Evolutionary conservation across 2,888 invertebrate species (phyloP), one percentile per base, ranked within the genome.

Genomic region (Agonopterix arenella): DNA sequence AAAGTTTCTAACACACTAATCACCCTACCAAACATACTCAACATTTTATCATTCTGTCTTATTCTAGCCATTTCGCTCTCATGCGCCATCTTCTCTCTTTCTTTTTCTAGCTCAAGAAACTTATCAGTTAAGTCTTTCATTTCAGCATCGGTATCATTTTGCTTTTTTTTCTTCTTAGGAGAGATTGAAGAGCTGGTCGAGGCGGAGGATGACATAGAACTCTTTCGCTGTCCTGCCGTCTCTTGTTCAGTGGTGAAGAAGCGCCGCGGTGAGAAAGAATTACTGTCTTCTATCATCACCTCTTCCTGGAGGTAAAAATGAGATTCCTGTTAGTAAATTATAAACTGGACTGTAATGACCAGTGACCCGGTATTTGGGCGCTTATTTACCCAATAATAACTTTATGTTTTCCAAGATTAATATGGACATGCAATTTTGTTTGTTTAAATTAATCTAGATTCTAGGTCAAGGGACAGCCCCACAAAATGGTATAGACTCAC

Each of bases 41-140:
- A 44, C 9, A 59, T 37, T 43, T 58, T 49, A 10, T 62, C 59
- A 11, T 60, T 56, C 42, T 66, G 64, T 51, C 48, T 50, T 36
- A 67, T 58, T 46, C 61, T 52, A 0, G 57, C 56, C 60, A 66
- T 58, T 50, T 66, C 64, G 49, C 62, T 50, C 50, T 64, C 61
- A 44, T 62, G 60, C 1, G 54, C 52, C 52, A 59, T 49, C 13
- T 47, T 58, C 13, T 62, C 58, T 44, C 58, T 58, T 11, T 65
- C 55, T 11, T 46, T 54, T 46, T 64, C 64, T 40, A 57, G 58
- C 46, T 61, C 55, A 9, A 66, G 45, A 38, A 57, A 61, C 49
- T 51, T 60, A 2, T 62, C 57, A 7, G 58, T 56, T 8, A 63
- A 28, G 1, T 59, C 58, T 13, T 49, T 57, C 5, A 57, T 28